These are phyloP conservation scores for Athene noctua DNA, from an alignment of 2,113 vertebrate genomes.

Conservation along the genomic window DNA sequence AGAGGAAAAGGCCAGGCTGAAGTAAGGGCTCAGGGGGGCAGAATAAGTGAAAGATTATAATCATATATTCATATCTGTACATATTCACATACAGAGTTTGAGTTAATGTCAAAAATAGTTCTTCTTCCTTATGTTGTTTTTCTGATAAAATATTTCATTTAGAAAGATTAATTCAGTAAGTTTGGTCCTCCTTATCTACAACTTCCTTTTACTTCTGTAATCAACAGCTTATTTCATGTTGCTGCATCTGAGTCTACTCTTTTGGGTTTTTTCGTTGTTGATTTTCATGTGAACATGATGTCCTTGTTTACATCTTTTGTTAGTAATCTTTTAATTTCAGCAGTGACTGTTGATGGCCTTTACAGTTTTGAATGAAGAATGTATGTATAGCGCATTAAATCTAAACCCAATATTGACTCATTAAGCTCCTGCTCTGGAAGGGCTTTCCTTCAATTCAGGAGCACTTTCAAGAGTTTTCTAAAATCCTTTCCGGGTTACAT, in stretches of 20 bases:
- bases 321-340: neutral
- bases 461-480: neutral
- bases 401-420: neutral
- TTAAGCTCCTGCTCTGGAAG: neutral
- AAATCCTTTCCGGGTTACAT: neutral
- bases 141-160: neutral
- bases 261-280: neutral
- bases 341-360: neutral
- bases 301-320: neutral
- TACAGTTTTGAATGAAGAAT: neutral
- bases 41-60: neutral
- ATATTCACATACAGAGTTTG: neutral
- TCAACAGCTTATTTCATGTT: neutral
- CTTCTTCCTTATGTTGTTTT: neutral
- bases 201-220: neutral
- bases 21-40: accelerated
- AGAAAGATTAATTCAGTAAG: neutral
- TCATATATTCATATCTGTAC: neutral
- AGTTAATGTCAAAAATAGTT: neutral
- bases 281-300: neutral
- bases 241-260: neutral
- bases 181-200: neutral
- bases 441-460: neutral
- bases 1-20: neutral
- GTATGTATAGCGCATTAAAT: neutral